Evolutionary conservation across 92 coral and sea anemone genomes (phyloP), one percentile per base, ranked within the genome.

Genomic region (Bergia puertoricense): DNA sequence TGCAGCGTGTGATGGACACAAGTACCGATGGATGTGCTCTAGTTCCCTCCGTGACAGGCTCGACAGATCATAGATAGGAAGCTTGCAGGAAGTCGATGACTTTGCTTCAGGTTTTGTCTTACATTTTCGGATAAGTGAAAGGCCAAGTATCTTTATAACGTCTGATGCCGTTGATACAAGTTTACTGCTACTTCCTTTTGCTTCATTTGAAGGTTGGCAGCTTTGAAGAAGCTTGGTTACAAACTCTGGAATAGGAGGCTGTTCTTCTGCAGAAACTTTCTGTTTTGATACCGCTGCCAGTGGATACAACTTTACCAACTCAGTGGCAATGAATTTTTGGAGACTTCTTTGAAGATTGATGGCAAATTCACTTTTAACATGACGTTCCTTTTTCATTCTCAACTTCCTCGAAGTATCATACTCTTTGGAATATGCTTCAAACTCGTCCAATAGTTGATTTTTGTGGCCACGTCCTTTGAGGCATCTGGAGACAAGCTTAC

Each of bases 401-500:
- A 37, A 40, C 54, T 65, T 62, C 87, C 8, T 83, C 76, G n/a
- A 20, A 74, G 40, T 10, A 15, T 83, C 48, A 68, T 83, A 68
- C 30, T 83, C 77, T 43, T 67, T 62, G 39, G 87, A 36, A 68
- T 62, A 62, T 40, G 87, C 36, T 3, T 83, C 57, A 66, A 83
- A 54, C 41, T 83, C 57, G n/a, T 83, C 87, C n/a, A 43, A 18
- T 20, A 83, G 87, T 20, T 59, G 87, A 68, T 39, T 83, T 67
- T 7, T 66, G 87, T 83, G 87, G 38, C 87, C 77, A 43, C 38
- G 48, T 83, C 87, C 87, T 41, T 68, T 83, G 40, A 83, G 87
- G 41, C 87, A 83, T 65, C 77, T 68, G n/a, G 87, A 65, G 74
- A 69, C 76, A 42, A 22, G 39, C 5, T 20, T 83, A 18, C 51